These are phyloP conservation scores for Alectoris magna DNA, from an alignment of 2,797 vertebrate species.

Conservation along the genomic window DNA sequence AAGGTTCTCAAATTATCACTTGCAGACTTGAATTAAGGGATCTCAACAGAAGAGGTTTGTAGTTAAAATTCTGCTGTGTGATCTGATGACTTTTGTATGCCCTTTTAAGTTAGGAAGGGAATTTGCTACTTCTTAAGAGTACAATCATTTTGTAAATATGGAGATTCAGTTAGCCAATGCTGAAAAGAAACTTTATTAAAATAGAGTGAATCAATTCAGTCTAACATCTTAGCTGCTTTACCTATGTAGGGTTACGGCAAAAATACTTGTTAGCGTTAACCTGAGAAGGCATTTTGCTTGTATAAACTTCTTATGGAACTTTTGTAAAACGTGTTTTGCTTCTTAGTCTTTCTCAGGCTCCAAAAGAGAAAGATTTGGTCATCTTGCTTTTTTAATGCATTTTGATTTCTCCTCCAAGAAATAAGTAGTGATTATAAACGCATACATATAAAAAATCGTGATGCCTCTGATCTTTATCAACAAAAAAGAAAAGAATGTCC, in stretches of 20 bases:
- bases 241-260: not conserved
- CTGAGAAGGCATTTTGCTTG: not conserved
- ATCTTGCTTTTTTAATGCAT: not conserved
- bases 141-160: accelerated
- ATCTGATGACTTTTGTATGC: not conserved
- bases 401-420: not conserved
- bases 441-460: not conserved
- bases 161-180: not conserved
- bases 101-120: not conserved
- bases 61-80: not conserved
- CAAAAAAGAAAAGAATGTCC: not conserved
- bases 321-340: not conserved
- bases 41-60: not conserved
- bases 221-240: not conserved
- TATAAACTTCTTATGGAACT: not conserved
- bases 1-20: not conserved
- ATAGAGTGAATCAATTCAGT: not conserved
- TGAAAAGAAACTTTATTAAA: not conserved
- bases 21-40: not conserved
- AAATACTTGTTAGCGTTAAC: not conserved
- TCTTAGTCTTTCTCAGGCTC: not conserved
- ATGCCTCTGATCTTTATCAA: not conserved
- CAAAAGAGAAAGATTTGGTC: not conserved
- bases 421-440: accelerated
- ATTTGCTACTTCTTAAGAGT: not conserved